Evolutionary conservation across 2,888 invertebrate genomes (phyloP), one percentile per base, ranked within the genome.

Genomic region (Chaitophorus viminalis): DNA sequence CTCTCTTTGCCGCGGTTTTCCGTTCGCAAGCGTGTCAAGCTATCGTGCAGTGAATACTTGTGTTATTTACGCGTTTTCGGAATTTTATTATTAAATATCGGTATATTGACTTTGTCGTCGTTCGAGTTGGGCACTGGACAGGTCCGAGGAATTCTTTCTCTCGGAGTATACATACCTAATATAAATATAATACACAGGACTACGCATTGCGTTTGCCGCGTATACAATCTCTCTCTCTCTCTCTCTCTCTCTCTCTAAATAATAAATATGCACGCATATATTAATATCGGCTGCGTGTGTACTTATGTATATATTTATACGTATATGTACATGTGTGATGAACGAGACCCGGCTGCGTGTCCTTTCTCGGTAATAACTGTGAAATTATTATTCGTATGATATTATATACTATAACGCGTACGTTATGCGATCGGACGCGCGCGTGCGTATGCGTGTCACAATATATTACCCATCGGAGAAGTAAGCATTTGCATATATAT

Each of bases 401-500:
- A 65, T 46, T 60, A 21, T n/a, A 60, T 60, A 52, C n/a, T 29
- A 18, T 25, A 46, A 21, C 54, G 60, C n/a, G 25, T 68, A 68
- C 68, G 9, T 68, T 68, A 68, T n/a, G 68, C 25, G 14, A 46
- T 46, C 46, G 46, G 46, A 14, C 46, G 46, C 46, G 46, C 46
- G 11, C 39, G 33, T 21, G 31, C 25, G 33, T 21, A 46, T 72
- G 31, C 36, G 31, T 52, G 21, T 29, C 54, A 29, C 54, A 82
- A 72, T 72, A 81, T 81, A 81, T 81, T 81, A 54, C 52, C 72
- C 82, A 52, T 82, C 72, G 72, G 39, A 46, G 21, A 79, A 79
- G 9, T 9, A 25, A 1, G 25, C 60, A 25, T 60, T 18, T 21
- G 21, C 21, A 60, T 18, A 3, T 79, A 78, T 25, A 60, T 36